phyloP scores from a whole-genome alignment of 1,140 invertebrate genomes.

The Akabosia matsudoensis region DNA sequence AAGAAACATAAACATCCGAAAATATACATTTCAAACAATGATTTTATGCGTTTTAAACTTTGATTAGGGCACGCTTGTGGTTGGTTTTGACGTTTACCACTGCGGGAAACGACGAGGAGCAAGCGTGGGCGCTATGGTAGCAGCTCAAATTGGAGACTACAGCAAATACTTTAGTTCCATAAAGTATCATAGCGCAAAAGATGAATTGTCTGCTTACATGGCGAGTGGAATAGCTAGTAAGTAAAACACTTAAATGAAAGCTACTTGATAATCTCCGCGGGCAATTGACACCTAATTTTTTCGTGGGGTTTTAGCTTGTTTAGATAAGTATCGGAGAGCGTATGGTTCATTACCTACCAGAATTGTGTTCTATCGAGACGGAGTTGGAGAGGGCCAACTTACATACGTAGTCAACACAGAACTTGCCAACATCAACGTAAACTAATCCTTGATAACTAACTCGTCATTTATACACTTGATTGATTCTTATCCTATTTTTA shows the following conservation, averaged over 20 bases:
- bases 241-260: too few species aligned
- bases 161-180: too few species aligned
- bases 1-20: neutral
- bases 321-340: neutral
- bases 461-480: constrained; percentile 35
- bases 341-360: neutral
- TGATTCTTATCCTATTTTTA: neutral
- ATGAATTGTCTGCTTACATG: too few species aligned
- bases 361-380: constrained; percentile 35
- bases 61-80: neutral
- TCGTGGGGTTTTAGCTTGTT: too few species aligned
- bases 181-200: too few species aligned
- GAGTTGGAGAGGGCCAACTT: constrained; percentile 35
- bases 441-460: constrained; percentile 32
- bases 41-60: neutral
- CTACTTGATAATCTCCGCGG: too few species aligned
- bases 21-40: neutral
- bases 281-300: too few species aligned
- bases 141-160: too few species aligned
- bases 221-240: too few species aligned
- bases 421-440: neutral
- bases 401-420: neutral
- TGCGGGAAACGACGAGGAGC: neutral
- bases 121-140: neutral
- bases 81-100: neutral